Conservation (phyloP, 2,888 invertebrate species). For the Oxystoma pomonae region DNA sequence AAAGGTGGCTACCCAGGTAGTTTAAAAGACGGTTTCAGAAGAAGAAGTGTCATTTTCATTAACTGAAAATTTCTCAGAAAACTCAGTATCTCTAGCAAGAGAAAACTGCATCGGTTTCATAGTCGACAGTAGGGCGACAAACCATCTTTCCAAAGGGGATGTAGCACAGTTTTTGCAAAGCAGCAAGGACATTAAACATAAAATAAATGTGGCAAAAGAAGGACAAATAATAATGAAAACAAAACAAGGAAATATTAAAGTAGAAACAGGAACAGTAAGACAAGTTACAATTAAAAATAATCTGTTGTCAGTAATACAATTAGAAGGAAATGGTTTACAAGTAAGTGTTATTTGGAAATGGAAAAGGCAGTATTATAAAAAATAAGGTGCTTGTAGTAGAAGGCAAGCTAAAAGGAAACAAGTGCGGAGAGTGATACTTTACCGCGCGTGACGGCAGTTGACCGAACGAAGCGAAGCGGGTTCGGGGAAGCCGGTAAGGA, state of each 20-base stretch:
- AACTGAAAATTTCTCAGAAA: no score
- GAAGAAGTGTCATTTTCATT: no score
- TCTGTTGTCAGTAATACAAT: slow-evolving; percentile 25
- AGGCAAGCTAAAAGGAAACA: slow-evolving; percentile 18
- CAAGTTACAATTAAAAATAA: slow-evolving; percentile 21
- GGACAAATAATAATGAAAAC: slow-evolving; percentile 23
- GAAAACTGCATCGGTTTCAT: slow-evolving; percentile 23
- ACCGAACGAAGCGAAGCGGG: no score
- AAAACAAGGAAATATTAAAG: slow-evolving; percentile 23
- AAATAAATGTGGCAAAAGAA: slow-evolving; percentile 28
- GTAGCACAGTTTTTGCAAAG: slow-evolving; percentile 18
- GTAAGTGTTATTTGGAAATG: slow-evolving; percentile 22
- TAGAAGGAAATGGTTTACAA: slow-evolving; percentile 24
- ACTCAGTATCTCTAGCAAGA: no score
- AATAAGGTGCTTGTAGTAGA: slow-evolving; percentile 13
- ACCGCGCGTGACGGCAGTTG: no score
- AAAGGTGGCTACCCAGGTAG: no score
- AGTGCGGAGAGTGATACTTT: no score
- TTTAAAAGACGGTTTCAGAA: no score
- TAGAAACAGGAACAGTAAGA: slow-evolving; percentile 19
- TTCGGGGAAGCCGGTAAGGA: no score
- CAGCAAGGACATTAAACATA: slow-evolving; percentile 17
- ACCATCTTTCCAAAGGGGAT: slow-evolving; percentile 25
- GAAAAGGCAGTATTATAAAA: slow-evolving; percentile 19
- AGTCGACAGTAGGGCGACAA: slow-evolving; percentile 29